A percentile compares a stretch with the other conserved stretches of the same genome.
These are phyloP conservation scores for Spicauda simplicius DNA, from an alignment of 2,888 invertebrate genomes.

Conservation along the genomic window DNA sequence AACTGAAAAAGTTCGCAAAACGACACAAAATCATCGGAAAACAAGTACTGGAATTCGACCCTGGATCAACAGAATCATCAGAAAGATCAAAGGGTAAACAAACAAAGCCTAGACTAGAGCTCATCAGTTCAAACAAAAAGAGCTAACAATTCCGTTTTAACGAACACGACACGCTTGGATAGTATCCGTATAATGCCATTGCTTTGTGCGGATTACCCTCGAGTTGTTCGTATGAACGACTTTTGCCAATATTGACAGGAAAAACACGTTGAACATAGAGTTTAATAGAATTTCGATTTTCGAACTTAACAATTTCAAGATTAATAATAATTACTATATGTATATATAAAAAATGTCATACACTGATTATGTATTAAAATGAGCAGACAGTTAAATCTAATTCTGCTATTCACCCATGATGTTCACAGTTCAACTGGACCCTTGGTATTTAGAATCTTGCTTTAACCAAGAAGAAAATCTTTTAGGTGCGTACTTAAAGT, in stretches of 20 bases:
- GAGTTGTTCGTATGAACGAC: neutral
- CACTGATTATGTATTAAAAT: too few relatives aligned
- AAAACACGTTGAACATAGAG: neutral
- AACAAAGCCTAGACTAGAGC: conserved; percentile 12
- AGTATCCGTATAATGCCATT: neutral
- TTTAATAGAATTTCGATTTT: neutral
- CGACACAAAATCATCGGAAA: neutral
- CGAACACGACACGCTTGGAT: conserved; percentile 11
- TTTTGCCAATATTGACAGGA: neutral
- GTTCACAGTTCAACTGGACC: too few relatives aligned
- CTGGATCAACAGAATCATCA: neutral
- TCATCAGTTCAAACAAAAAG: conserved; percentile 13
- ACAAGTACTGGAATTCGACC: neutral
- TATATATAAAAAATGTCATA: too few relatives aligned
- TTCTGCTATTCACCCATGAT: too few relatives aligned
- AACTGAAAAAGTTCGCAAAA: too few relatives aligned
- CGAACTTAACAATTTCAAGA: too few relatives aligned
- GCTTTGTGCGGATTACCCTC: conserved; percentile 10
- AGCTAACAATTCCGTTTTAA: conserved; percentile 13
- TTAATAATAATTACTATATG: too few relatives aligned
- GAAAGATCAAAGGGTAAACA: neutral
- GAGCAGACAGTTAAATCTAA: too few relatives aligned
- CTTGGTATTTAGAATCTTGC: too few relatives aligned
- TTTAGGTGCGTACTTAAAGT: too few relatives aligned
- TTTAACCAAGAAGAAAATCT: too few relatives aligned